Base-by-base conservation (phyloP, 2,888 invertebrate genomes). In the Calameuta idolon region DNA sequence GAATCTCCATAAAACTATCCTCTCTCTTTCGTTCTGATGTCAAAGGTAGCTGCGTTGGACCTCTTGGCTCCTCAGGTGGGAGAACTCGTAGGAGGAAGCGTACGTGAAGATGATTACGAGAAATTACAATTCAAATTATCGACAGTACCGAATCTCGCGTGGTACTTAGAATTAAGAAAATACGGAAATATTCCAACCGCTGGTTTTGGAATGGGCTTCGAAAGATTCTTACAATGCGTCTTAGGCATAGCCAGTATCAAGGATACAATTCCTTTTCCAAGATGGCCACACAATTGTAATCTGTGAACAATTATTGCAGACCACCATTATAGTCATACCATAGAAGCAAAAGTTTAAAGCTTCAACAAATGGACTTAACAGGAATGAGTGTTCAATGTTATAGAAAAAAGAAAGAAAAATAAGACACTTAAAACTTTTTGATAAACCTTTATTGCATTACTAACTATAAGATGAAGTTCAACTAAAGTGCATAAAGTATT, bases 191-290 rank as follows among this genome's bases (percentile, higher is more conserved):
- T 97, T 68, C 95, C 97, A 0, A 98, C 98, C 12, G 98, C 96
- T 31, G 99, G 99, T 1, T 99, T 97, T 92, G 99, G 99, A 11
- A 93, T 99, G 87, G 99, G 99, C 0, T 95, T 99, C 88, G 99
- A 99, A 90, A 94, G 99, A 85, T 95, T 96, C 85, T 90, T 99
- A 78, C 97, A 98, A 92, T 94, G 95, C 76, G 82, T 99, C 68
- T 94, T 98, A 69, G 95, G 96, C 76, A 94, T 98, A 69, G 92
- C 93, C 74, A 99, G 98, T 92, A 98, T 99, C 84, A 97, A 97
- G 91, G 99, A 99, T 90, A 95, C 96, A 5, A 94, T 98, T 85
- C 97, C 99, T 0, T 99, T 98, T 92, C 99, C 99, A 0, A 94
- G 99, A 81, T 97, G 97, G 96, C 96, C 97, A 15, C 97, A 97